Base-by-base conservation (phyloP, 2,888 invertebrate genomes). In the Chaetogeoica ovagalla region DNA sequence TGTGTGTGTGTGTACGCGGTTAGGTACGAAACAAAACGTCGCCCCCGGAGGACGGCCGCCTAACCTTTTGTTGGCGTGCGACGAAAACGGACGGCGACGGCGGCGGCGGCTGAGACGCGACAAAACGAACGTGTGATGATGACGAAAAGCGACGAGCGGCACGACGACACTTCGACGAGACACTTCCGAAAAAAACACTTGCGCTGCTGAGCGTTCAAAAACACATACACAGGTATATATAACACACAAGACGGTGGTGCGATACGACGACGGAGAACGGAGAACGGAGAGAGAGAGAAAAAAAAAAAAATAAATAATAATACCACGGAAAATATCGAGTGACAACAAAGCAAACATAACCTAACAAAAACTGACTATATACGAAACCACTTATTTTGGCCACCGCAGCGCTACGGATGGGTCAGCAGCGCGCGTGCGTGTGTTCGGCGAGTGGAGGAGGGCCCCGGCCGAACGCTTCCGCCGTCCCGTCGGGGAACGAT, bases 271-370 rank as follows among this genome's bases (percentile, higher is more conserved):
- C 30, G 37, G 48, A 19, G 0, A 11, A 37, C 37, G 59, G 59
- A 21, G 55, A 55, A 21, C 23, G 13, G 11, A 39, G 74, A 39
- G 21, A 60, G 71, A 23, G 72, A 59, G 23, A 72, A 76, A n/a
- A n/a, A n/a, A n/a, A n/a, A n/a, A n/a, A n/a, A n/a, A n/a, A n/a
- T n/a, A n/a, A n/a, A 75, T 76, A 76, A 76, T 68, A 76, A 75
- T 43, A 48, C 30, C 57, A 59, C 19, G 68, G 19, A 30, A 48
- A 66, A 68, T 76, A 76, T 76, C 59, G 68, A 79, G 79, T 79
- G 79, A 79, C 79, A 79, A 79, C 79, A 79, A 79, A 79, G 79
- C 79, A 79, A 79, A 79, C 79, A 70, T 79, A 79, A 79, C 79
- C 79, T 79, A 71, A 71, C 70, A 79, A 79, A 55, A 5, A 23